These are phyloP conservation scores for Plectrocnemia conspersa DNA, from an alignment of 1,140 invertebrate genomes.

Conservation along the genomic window DNA sequence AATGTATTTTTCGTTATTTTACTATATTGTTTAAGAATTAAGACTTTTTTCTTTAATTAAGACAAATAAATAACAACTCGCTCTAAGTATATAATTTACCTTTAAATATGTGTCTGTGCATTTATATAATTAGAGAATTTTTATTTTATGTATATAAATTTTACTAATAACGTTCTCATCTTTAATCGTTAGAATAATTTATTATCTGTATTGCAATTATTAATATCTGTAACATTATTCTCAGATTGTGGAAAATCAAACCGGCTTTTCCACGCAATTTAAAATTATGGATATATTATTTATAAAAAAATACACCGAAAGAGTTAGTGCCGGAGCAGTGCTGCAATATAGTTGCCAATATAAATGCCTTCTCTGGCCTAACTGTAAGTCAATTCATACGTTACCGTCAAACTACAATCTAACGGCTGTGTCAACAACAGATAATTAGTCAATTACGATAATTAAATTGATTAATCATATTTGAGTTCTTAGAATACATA, in stretches of 20 bases:
- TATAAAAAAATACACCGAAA: slow-evolving; percentile 11
- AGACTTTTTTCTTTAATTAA: slow-evolving; percentile 49
- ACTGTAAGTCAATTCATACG: slow-evolving; percentile 37
- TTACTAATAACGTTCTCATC: slow-evolving; percentile 50
- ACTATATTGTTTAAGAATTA: slow-evolving; percentile 50
- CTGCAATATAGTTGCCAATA: slow-evolving; percentile 22
- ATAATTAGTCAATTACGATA: slow-evolving; percentile 57
- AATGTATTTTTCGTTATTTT: slow-evolving; percentile 53
- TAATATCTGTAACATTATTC: slow-evolving; percentile 24
- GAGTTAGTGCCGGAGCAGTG: slow-evolving; percentile 18
- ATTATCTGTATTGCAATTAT: slow-evolving; percentile 19
- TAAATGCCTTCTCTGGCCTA: slow-evolving; percentile 28
- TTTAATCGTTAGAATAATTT: slow-evolving; percentile 10
- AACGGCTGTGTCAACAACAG: slow-evolving; percentile 42
- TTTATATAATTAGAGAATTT: slow-evolving; percentile 50
- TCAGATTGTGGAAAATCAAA: slow-evolving; percentile 12
- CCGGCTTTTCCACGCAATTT: slow-evolving; percentile 14
- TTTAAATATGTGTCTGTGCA: slow-evolving; percentile 51
- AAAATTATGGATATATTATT: slow-evolving; percentile 16
- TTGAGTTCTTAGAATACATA: slow-evolving; percentile 22
- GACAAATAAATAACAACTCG: slow-evolving; percentile 56
- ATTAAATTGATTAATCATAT: slow-evolving; percentile 48
- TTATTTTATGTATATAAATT: slow-evolving; percentile 51
- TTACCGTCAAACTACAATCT: slow-evolving; percentile 46
- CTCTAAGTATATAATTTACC: slow-evolving; percentile 49